Evolutionary conservation across 2,113 vertebrate genomes (phyloP).

Genomic region (Oxygymnocypris stewartii): DNA sequence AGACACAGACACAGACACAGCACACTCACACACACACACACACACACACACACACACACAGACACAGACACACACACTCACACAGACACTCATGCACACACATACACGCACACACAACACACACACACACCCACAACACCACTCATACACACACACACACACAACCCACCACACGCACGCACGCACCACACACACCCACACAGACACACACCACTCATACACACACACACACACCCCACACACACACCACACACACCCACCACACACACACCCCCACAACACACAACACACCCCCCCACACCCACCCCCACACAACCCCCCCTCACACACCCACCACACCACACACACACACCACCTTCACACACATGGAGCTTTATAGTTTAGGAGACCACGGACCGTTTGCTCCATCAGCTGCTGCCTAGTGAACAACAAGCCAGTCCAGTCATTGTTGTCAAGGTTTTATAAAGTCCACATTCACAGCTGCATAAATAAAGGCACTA

Average conservation of each 20-base stretch:
- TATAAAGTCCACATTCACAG: constrained; percentile 26
- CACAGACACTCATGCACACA: too few species aligned
- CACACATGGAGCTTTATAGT: constrained; percentile 9
- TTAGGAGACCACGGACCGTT: constrained; percentile 10
- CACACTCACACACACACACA: too few species aligned
- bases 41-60: neutral
- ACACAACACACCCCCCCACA: too few species aligned
- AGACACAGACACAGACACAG: too few species aligned
- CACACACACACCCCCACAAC: too few species aligned
- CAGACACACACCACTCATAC: neutral
- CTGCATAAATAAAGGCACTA: neutral
- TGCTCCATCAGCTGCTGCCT: constrained; percentile 44
- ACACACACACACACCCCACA: too few species aligned
- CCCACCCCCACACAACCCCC: too few species aligned
- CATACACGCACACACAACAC: too few species aligned
- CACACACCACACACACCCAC: neutral
- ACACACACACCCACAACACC: too few species aligned
- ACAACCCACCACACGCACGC: neutral
- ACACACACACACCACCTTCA: too few species aligned
- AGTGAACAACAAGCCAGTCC: constrained; percentile 57
- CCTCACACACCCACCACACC: too few species aligned
- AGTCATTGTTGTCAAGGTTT: constrained; percentile 66
- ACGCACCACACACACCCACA: neutral
- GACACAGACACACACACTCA: neutral
- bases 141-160: too few species aligned